Conservation (phyloP, 1,140 invertebrate genomes). For the Drosophila lini region DNA sequence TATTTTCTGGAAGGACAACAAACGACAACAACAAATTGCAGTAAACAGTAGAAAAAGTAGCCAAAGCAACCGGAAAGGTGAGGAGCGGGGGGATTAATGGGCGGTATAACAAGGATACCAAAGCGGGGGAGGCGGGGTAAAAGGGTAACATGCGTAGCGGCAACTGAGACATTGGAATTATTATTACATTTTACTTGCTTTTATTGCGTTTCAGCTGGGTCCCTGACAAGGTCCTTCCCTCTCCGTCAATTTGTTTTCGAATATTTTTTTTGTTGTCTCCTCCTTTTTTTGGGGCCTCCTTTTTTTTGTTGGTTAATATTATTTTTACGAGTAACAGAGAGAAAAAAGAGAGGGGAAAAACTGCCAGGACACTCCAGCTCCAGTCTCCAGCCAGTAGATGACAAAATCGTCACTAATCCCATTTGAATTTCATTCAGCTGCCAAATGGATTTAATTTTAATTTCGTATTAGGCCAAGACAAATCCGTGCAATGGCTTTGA, state of each 20-base stretch:
- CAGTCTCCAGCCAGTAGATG: conserved; percentile 12
- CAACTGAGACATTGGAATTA: conserved; percentile 67
- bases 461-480: conserved; percentile 45
- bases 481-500: conserved; percentile 30
- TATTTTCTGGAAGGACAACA: conserved; percentile 52
- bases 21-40: conserved; percentile 55
- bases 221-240: neutral
- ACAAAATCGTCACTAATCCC: conserved; percentile 75
- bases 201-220: conserved; percentile 45
- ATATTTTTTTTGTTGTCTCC: neutral
- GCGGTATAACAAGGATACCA: conserved; percentile 8
- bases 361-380: neutral
- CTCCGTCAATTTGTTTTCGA: conserved; percentile 11
- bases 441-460: conserved; percentile 68
- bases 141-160: conserved; percentile 56
- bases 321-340: conserved; percentile 3
- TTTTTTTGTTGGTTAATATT: conserved; percentile 10
- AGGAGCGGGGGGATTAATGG: conserved; percentile 12
- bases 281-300: neutral
- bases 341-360: neutral
- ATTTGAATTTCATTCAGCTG: conserved; percentile 63
- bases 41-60: conserved; percentile 61
- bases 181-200: conserved; percentile 71
- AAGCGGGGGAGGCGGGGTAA: neutral
- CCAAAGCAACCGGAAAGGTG: conserved; percentile 30